Evolutionary conservation across 2,113 vertebrate genomes (phyloP), one percentile per base, ranked within the genome.

Genomic region (Grus americana): DNA sequence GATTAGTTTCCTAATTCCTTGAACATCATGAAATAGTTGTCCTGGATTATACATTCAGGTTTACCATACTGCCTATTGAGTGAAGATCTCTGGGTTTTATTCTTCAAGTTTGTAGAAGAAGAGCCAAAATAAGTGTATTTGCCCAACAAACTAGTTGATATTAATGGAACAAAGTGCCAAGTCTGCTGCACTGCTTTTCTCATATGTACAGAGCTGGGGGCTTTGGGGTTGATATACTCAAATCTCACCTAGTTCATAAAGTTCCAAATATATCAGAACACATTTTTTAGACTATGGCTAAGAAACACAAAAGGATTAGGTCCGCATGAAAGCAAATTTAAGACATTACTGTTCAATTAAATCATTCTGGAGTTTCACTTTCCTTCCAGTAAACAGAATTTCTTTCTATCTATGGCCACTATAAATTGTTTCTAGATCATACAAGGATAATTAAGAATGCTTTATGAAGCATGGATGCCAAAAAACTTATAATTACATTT

Each of bases 1-100:
- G 74, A 87, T 82, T 73, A 61, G 38, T 87, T 96, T 81, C 58
- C 87, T 75, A 82, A 90, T 73, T 90, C 55, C 78, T 91, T 87
- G 79, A 79, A 82, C 62, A 72, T 92, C 74, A 73, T 61, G n/a
- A 90, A 93, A 78, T 52, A 3, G 20, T 72, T 90, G 71, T 76
- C 57, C 50, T 44, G 30, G 44, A 40, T 90, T 82, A 55, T 42
- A 80, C 14, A 44, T 34, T 32, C 62, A 80, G 44, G 73, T 6
- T 76, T 70, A 47, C 44, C 22, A 14, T 47, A 22, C 6, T 73
- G 88, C 11, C 58, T 58, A 0, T 7, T 59, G 79, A 55, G 34
- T 52, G 42, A 91, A 73, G 58, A 66, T 32, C 18, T 87, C 20
- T 27, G 66, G 46, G n/a, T 70, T 91, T 82, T 74, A 26, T 52